Evolutionary conservation across 2,888 invertebrate genomes (phyloP).

Genomic region (Nemotelus nigrinus): DNA sequence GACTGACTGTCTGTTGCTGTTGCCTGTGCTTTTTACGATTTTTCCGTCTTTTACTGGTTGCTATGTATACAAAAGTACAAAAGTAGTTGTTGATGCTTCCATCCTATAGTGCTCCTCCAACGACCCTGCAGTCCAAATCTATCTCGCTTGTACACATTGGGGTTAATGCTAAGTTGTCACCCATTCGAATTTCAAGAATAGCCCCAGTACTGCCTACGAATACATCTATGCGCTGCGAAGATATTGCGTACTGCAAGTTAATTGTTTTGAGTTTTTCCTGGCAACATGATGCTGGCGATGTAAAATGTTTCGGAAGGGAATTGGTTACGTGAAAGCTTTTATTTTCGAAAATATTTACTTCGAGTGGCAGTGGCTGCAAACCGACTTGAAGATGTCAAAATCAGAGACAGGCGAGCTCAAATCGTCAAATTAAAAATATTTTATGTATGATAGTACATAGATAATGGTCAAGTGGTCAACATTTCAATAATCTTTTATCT

Average conservation of each 20-base stretch:
- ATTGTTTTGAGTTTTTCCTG: background rate
- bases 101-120: slow-evolving; percentile 2
- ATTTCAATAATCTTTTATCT: no score
- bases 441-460: no score
- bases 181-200: background rate
- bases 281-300: slow-evolving; percentile 27
- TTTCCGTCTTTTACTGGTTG: slow-evolving; percentile 41
- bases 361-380: background rate
- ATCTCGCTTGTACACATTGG: slow-evolving; percentile 2
- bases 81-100: slow-evolving; percentile 17
- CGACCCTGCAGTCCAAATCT: background rate
- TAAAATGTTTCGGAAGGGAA: slow-evolving; percentile 16
- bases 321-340: background rate
- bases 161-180: background rate
- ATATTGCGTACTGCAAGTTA: slow-evolving; percentile 24
- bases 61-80: slow-evolving; percentile 43
- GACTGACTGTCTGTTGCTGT: slow-evolving; percentile 43
- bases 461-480: no score
- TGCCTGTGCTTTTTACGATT: slow-evolving; percentile 43
- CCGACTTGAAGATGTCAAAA: no score
- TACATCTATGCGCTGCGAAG: background rate
- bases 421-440: no score
- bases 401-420: no score
- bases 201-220: background rate
- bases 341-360: no score